These are phyloP conservation scores for Oncorhynchus nerka DNA, from an alignment of 2,113 vertebrate genomes.

Conservation along the genomic window DNA sequence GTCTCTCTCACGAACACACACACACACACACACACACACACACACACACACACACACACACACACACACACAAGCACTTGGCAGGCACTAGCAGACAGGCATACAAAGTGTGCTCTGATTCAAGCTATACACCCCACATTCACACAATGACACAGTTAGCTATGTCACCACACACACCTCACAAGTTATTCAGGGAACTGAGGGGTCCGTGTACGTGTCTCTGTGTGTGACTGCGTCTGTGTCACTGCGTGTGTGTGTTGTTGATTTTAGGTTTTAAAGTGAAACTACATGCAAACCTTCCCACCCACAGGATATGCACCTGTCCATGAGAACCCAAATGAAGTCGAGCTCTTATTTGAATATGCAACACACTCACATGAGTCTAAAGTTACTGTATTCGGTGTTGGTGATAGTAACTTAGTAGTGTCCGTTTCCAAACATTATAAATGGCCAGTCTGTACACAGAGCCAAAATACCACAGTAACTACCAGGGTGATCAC, in stretches of 20 bases:
- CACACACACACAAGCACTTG: slow-evolving; percentile 46
- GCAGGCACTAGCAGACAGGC: slow-evolving; percentile 13
- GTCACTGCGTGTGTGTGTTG: neutral
- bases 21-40: slow-evolving; percentile 20
- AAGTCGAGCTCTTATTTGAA: slow-evolving; percentile 37
- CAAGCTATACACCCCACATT: slow-evolving; percentile 7
- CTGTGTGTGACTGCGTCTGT: neutral
- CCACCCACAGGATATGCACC: slow-evolving; percentile 61
- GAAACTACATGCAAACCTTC: slow-evolving; percentile 53
- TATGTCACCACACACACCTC: neutral
- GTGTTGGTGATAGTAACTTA: no score
- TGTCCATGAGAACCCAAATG: slow-evolving; percentile 57
- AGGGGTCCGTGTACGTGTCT: neutral
- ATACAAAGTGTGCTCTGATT: slow-evolving; percentile 6
- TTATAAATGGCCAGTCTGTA: no score
- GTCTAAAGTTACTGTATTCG: no score
- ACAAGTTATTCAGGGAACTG: no score
- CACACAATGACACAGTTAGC: slow-evolving; percentile 6
- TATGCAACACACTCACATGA: neutral
- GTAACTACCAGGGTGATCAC: no score
- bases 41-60: slow-evolving; percentile 30
- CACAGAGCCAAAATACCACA: no score
- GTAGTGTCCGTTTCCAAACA: no score
- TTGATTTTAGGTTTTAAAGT: neutral
- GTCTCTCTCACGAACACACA: slow-evolving; percentile 49